These are phyloP conservation scores for Plectropomus leopardus DNA, from an alignment of 2,113 vertebrate species.

Conservation along the genomic window DNA sequence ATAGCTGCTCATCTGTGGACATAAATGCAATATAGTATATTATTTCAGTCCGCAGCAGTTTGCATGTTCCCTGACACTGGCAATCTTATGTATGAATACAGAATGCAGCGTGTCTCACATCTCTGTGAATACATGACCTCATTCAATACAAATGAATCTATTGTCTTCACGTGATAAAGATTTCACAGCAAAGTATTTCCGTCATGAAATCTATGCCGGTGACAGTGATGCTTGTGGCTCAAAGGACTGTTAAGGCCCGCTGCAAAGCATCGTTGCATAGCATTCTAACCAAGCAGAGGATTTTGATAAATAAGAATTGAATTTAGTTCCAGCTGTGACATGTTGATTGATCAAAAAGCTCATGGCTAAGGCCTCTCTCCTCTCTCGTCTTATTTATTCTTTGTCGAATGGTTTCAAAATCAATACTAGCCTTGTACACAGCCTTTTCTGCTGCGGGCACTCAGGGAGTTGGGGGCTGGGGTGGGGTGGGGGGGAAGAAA, in stretches of 20 bases:
- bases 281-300: slow-evolving; percentile 88
- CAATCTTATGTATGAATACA: slow-evolving; percentile 24
- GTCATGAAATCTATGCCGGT: slow-evolving; percentile 76
- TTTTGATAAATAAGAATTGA: slow-evolving; percentile 99
- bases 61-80: slow-evolving; percentile 5
- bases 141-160: slow-evolving; percentile 70
- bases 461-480: slow-evolving; percentile 56
- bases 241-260: slow-evolving; percentile 55
- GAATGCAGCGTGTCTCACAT: slow-evolving; percentile 24
- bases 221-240: slow-evolving; percentile 72
- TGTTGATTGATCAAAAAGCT: slow-evolving; percentile 99
- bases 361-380: slow-evolving; percentile 93
- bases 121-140: slow-evolving; percentile 47
- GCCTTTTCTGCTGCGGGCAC: slow-evolving; percentile 87
- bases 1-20: slow-evolving; percentile 54
- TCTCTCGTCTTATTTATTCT: slow-evolving; percentile 96
- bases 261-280: slow-evolving; percentile 66
- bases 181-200: slow-evolving; percentile 74
- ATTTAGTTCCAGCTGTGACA: slow-evolving; percentile 96
- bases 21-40: slow-evolving; percentile 48
- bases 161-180: slow-evolving; percentile 66
- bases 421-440: slow-evolving; percentile 92
- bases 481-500: slow-evolving; percentile 75
- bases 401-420: slow-evolving; percentile 95
- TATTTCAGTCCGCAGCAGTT: slow-evolving; percentile 40